Evolutionary conservation across 2,797 vertebrate species (phyloP), one percentile per base, ranked within the genome.

Genomic region (Rhynchonycteris naso): DNA sequence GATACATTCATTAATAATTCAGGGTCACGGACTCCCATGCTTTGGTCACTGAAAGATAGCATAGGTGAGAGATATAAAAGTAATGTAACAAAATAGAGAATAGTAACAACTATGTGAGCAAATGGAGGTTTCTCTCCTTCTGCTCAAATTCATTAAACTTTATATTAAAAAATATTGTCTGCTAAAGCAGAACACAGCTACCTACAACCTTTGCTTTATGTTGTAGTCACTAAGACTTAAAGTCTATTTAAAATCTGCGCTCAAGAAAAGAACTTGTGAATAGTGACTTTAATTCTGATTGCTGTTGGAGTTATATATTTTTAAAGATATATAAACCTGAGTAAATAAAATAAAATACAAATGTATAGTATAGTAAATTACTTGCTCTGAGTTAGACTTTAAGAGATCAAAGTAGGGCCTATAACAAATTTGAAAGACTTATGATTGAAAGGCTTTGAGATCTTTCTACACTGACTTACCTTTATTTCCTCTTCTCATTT

Each of bases 401-500:
- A 71, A 69, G 81, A 93, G 88, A 80, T 47, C 22, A 54, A 63
- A 88, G 35, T 35, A n/a, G 38, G 26, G 15, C 58, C 26, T 93
- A 22, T 66, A 65, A 72, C 15, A 87, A 88, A 28, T 16, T 75
- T 89, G 75, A 88, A 91, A 56, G 87, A 63, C 50, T 81, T 47
- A 26, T 21, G 13, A n/a, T n/a, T n/a, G n/a, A n/a, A 9, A 30
- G 52, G 54, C 14, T 95, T 92, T 88, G 35, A 88, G 61, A 66
- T 88, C 43, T 83, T 95, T 63, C 88, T 38, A 33, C 30, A 71
- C n/a, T 30, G 38, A 69, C 5, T 43, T 89, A 65, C 74, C 74
- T 71, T 72, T 79, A 71, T 85, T 96, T 86, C 84, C 63, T 93
- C 72, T 63, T 79, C 14, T 96, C 92, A 87, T 85, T 96, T 95